These are phyloP conservation scores for Arge pagana DNA, from an alignment of 2,888 invertebrate species.

Conservation along the genomic window DNA sequence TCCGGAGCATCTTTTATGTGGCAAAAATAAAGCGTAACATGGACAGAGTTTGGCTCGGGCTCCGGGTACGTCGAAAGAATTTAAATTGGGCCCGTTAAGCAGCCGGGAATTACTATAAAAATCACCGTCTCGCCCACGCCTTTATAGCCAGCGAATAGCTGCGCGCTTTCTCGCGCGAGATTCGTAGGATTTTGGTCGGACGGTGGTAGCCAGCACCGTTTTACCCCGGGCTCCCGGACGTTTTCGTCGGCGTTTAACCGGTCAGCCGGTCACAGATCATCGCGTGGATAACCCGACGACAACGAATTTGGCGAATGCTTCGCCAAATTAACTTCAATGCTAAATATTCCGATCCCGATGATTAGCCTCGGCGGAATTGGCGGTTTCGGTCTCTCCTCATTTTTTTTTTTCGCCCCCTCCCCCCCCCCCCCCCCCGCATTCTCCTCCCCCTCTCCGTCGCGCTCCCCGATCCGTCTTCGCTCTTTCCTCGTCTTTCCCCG, in stretches of 20 bases:
- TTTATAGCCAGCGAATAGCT: constrained; percentile 42
- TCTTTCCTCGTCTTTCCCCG: too few species aligned
- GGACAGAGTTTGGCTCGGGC: too few species aligned
- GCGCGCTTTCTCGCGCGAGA: background rate
- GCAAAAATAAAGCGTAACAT: too few species aligned
- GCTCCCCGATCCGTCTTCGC: too few species aligned
- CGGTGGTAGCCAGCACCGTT: too few species aligned
- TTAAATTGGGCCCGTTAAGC: constrained; percentile 45
- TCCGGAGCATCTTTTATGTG: too few species aligned
- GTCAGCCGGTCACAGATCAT: constrained; percentile 6
- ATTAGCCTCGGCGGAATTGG: constrained; percentile 26
- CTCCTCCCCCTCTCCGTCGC: too few species aligned
- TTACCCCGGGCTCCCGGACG: too few species aligned
- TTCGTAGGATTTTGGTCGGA: too few species aligned
- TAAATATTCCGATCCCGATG: constrained; percentile 30
- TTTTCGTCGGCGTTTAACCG: constrained; percentile 26
- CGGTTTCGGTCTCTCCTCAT: constrained; percentile 7
- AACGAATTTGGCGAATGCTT: constrained; percentile 17
- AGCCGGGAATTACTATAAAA: constrained; percentile 44
- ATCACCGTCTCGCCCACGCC: constrained; percentile 49
- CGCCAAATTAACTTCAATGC: constrained; percentile 39
- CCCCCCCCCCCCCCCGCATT: too few species aligned
- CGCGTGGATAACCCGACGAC: constrained; percentile 14
- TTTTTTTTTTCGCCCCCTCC: constrained; percentile 13
- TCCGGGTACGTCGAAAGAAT: constrained; percentile 43